phyloP scores from a whole-genome alignment of 2,113 vertebrate genomes.

The Tyto alba region DNA sequence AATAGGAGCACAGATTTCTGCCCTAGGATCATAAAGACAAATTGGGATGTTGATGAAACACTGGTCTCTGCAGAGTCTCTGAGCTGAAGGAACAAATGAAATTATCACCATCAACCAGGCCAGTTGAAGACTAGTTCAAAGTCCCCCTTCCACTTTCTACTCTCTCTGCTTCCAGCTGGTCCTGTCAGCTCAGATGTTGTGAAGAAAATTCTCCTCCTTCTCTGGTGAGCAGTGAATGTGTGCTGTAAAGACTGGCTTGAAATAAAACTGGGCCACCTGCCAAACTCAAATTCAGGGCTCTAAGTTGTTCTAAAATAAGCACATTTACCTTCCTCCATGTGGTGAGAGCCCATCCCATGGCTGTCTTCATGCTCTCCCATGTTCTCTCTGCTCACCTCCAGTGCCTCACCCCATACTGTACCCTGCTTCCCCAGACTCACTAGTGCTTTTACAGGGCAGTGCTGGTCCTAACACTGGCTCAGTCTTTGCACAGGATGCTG shows the following conservation, averaged over 20 bases:
- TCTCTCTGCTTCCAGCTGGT: not conserved
- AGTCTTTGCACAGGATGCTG: not conserved
- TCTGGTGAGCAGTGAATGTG: not conserved
- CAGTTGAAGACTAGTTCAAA: not conserved
- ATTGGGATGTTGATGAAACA: not conserved
- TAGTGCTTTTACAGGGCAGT: not conserved
- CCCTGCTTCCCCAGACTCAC: not conserved
- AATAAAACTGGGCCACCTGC: slow-evolving; percentile 9
- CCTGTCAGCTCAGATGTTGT: not conserved
- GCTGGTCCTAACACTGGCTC: not conserved
- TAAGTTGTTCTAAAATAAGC: slow-evolving; percentile 7
- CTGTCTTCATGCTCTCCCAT: not conserved
- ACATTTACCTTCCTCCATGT: not conserved
- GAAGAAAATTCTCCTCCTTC: slow-evolving; percentile 7
- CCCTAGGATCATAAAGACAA: not conserved
- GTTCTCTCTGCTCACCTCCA: not conserved
- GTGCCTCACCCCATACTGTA: not conserved
- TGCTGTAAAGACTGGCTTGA: not conserved
- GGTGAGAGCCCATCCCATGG: not conserved
- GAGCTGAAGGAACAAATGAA: not conserved
- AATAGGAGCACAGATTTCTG: not conserved
- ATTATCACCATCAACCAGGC: not conserved
- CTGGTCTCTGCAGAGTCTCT: not conserved
- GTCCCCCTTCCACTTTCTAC: not conserved
- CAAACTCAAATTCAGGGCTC: not conserved